A percentile compares a stretch with the other conserved stretches of the same genome.
Evolutionary conservation across 2,888 invertebrate species (phyloP).

Genomic region (Aphrophora alni): DNA sequence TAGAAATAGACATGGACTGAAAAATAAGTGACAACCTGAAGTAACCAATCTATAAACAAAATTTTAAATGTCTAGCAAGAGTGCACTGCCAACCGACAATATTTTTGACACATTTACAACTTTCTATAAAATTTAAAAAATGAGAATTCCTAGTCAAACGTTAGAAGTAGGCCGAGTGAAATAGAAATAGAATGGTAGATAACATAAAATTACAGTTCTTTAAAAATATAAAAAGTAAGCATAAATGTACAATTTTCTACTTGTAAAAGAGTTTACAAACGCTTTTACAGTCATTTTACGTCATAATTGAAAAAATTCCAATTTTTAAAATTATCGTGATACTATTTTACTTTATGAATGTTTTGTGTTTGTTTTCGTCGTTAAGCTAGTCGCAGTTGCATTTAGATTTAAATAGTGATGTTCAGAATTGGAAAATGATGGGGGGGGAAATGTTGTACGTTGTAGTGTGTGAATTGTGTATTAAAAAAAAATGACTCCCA

Average conservation of each 20-base stretch:
- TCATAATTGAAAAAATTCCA: neutral
- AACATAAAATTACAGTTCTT: no score
- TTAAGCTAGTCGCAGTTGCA: neutral
- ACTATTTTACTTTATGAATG: no score
- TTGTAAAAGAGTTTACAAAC: no score
- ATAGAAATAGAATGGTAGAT: no score
- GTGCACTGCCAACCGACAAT: neutral
- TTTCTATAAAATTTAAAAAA: neutral
- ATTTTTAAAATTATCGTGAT: neutral
- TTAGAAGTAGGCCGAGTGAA: neutral
- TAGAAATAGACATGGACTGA: neutral
- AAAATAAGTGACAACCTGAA: neutral
- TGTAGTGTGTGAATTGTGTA: neutral
- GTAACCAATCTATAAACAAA: no score
- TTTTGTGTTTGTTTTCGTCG: neutral
- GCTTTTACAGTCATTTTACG: no score
- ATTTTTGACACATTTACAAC: neutral
- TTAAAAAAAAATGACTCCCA: neutral
- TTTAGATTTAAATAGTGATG: neutral
- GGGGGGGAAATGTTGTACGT: neutral
- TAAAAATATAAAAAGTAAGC: no score
- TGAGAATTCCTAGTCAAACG: neutral
- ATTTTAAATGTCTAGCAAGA: neutral
- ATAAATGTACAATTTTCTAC: no score
- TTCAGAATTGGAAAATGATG: neutral